Evolutionary conservation across 1,140 invertebrate genomes (phyloP).

Genomic region (Drosophila takahashii): DNA sequence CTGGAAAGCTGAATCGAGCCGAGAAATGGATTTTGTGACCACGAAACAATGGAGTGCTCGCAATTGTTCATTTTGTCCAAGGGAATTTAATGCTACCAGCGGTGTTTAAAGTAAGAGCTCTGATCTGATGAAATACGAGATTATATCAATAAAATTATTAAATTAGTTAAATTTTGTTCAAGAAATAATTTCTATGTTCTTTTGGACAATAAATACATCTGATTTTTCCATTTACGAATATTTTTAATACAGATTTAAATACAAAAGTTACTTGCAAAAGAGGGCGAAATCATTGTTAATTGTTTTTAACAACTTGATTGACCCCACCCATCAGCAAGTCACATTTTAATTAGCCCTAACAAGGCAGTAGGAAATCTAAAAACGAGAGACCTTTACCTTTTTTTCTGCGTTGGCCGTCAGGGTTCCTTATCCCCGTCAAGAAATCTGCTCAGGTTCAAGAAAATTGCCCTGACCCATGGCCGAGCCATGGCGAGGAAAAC

Average conservation of each 20-base stretch:
- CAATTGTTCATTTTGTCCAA: conserved; percentile 7
- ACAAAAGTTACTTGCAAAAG: too few relatives aligned
- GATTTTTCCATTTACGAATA: not conserved
- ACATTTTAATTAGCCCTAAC: conserved; percentile 77
- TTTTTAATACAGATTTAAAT: not conserved
- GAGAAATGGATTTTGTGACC: conserved; percentile 28
- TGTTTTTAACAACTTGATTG: conserved; percentile 45
- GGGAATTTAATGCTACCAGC: not conserved
- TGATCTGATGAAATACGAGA: not conserved
- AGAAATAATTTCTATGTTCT: too few relatives aligned
- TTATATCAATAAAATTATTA: not conserved
- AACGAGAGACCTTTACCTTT: conserved; percentile 49
- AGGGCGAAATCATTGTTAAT: conserved; percentile 28
- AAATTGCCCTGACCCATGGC: conserved; percentile 38
- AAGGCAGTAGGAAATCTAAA: conserved; percentile 34
- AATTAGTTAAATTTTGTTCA: too few relatives aligned
- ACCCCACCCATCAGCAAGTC: conserved; percentile 53
- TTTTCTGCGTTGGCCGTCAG: conserved; percentile 13
- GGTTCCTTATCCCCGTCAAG: conserved; percentile 29
- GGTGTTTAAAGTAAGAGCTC: conserved; percentile 9
- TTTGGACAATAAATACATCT: too few relatives aligned
- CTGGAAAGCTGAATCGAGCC: conserved; percentile 10
- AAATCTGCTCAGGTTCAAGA: conserved; percentile 58
- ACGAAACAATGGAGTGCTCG: conserved; percentile 9
- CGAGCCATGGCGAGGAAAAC: conserved; percentile 9